Evolutionary conservation across 2,888 invertebrate genomes (phyloP), one percentile per base, ranked within the genome.

Genomic region (Protula sp.): DNA sequence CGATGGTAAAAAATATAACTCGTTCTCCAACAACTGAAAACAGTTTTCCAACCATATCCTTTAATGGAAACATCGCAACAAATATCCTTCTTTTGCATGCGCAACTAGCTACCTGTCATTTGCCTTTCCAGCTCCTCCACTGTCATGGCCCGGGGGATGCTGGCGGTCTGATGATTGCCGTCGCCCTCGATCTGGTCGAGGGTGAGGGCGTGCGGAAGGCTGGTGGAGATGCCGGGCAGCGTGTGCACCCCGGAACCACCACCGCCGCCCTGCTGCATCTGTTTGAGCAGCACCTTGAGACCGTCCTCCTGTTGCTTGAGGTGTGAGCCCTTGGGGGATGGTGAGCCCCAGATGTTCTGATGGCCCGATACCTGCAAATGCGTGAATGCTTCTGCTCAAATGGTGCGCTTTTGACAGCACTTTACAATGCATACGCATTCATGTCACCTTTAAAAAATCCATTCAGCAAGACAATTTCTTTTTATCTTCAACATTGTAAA

Each of bases 331-430:
- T 64, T 63, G 2, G 69, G 67, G 0, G 79, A 14, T 9, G 38
- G 76, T 3, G 76, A 75, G 2, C 76, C 74, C 79, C 79, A 79
- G 47, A 79, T 79, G 65, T 76, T 77, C 61, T 67, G 72, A 30
- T 73, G 69, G 1, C 74, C 70, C 0, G 51, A 38, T 9, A 62
- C 45, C 62, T 60, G 26, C 26, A 54, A 27, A 14, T 9, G 48
- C 9, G 9, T 29, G 22, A 53, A 27, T 2, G 51, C 72, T 67
- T n/a, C n/a, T n/a, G n/a, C n/a, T n/a, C n/a, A n/a, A n/a, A n/a
- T n/a, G n/a, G n/a, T n/a, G n/a, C n/a, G n/a, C n/a, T n/a, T n/a
- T n/a, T n/a, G n/a, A n/a, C n/a, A n/a, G n/a, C n/a, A n/a, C n/a
- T n/a, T n/a, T n/a, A n/a, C n/a, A n/a, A n/a, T n/a, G n/a, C n/a